Evolutionary conservation across 2,888 invertebrate species (phyloP), one percentile per base, ranked within the genome.

Genomic region (Dolomedes plantarius): DNA sequence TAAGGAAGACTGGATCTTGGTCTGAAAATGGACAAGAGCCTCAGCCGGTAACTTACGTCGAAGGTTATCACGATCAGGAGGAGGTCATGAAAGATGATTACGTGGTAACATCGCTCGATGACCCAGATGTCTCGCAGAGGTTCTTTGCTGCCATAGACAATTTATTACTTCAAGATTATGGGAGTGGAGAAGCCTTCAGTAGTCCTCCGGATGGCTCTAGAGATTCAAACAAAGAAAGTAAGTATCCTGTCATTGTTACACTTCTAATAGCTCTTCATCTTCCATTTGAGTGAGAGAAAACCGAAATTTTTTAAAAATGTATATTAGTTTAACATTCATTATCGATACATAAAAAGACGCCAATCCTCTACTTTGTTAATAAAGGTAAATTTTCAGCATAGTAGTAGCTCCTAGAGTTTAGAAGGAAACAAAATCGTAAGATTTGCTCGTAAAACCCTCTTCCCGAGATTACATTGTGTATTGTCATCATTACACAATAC

Each of bases 61-160:
- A 85, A 1, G 31, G 27, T 16, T 73, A 79, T 13, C 27, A 28
- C n/a, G 72, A 81, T 31, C 71, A 39, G 11, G 56, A 76, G 31
- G 86, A 86, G 31, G 36, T 31, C 1, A 76, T 80, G 80, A 79
- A 79, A n/a, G 86, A 86, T 23, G 86, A 86, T 67, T 87, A 87
- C 31, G 87, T 82, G 1, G 87, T 87, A 11, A 87, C 87, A 0
- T 87, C 87, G 5, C 46, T 87, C n/a, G 87, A 87, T 29, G 87
- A 87, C 64, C 81, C 81, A 0, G 87, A 87, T 62, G 82, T 82
- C 6, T 87, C 87, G 6, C 87, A 87, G 39, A 77, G 82, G 32
- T 87, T 87, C 31, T 87, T 87, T 16, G 87, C 87, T 13, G 87
- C 87, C 27, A 87, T 87, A 41, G 87, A 87, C 28, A 87, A 78